Conservation (phyloP, 2,113 vertebrate species). For the Onychostoma macrolepis region DNA sequence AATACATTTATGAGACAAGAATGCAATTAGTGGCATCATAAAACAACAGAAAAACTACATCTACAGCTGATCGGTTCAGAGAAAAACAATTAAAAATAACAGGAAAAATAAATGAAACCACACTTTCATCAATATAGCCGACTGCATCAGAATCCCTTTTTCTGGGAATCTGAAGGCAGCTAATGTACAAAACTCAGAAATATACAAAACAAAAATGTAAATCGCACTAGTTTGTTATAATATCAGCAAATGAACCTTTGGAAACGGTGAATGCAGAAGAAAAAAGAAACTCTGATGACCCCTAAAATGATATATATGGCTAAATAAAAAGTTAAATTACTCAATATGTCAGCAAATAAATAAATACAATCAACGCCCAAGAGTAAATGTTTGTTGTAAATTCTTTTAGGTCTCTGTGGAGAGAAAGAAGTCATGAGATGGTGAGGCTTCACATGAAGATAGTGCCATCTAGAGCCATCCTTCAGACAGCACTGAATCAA, state of each 20-base stretch:
- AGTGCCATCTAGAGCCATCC: conserved; percentile 78
- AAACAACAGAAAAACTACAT: conserved; percentile 34
- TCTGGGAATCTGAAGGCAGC: neutral
- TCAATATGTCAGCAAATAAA: neutral
- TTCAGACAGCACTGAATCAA: conserved; percentile 47
- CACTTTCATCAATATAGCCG: neutral
- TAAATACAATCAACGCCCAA: neutral
- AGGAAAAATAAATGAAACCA: neutral
- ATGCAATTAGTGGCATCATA: conserved; percentile 22
- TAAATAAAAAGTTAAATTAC: neutral
- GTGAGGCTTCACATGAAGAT: conserved; percentile 70
- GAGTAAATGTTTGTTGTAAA: neutral
- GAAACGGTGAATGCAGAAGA: neutral
- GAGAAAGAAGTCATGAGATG: neutral
- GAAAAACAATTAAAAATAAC: neutral
- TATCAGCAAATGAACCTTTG: neutral
- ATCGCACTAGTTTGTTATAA: neutral
- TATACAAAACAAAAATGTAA: neutral
- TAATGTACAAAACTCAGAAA: neutral
- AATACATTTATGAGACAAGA: conserved; percentile 51
- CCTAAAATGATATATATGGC: neutral
- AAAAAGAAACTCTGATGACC: neutral
- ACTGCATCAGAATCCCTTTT: neutral
- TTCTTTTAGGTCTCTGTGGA: neutral
- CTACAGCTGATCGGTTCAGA: neutral